A percentile compares a stretch with the other conserved stretches of the same genome.
Evolutionary conservation across 1,140 invertebrate species (phyloP).

Genomic region (Drosophila dunni): DNA sequence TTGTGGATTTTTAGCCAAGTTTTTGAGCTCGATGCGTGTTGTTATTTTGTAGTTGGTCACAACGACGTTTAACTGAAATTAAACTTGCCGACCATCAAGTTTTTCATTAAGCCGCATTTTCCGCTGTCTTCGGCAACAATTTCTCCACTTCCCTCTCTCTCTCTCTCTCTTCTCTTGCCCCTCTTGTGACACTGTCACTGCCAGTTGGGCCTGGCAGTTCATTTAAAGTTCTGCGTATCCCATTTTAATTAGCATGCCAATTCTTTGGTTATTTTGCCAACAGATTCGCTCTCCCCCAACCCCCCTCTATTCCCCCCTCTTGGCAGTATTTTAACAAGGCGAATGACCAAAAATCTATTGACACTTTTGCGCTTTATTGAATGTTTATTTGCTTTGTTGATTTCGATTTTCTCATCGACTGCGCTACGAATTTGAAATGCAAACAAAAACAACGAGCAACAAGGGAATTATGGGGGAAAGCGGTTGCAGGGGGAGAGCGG

Average conservation of each 20-base stretch:
- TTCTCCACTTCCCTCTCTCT: neutral
- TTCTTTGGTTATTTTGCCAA: constrained; percentile 9
- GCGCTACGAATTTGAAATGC: constrained; percentile 75
- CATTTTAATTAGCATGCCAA: constrained; percentile 73
- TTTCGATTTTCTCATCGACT: constrained; percentile 73
- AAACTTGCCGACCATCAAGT: constrained; percentile 63
- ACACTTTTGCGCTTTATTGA: constrained; percentile 75
- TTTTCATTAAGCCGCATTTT: constrained; percentile 67
- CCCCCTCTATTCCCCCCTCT: neutral
- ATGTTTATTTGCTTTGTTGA: constrained; percentile 81
- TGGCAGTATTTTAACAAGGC: neutral
- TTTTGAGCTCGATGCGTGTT: constrained; percentile 33
- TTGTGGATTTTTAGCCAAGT: constrained; percentile 55
- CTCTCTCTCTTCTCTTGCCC: neutral
- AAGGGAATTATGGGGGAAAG: neutral
- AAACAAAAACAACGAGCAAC: constrained; percentile 60
- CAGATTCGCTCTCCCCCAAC: constrained; percentile 4
- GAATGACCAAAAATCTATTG: constrained; percentile 66
- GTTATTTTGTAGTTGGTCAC: constrained; percentile 54
- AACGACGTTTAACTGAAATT: constrained; percentile 65
- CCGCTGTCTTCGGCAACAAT: neutral
- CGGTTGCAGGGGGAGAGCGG: neutral
- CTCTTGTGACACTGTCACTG: constrained; percentile 55
- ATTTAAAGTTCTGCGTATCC: constrained; percentile 71
- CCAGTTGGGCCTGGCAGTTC: constrained; percentile 73